Base-by-base conservation (phyloP, 1,140 invertebrate species). In the Dendroctonus valens region DNA sequence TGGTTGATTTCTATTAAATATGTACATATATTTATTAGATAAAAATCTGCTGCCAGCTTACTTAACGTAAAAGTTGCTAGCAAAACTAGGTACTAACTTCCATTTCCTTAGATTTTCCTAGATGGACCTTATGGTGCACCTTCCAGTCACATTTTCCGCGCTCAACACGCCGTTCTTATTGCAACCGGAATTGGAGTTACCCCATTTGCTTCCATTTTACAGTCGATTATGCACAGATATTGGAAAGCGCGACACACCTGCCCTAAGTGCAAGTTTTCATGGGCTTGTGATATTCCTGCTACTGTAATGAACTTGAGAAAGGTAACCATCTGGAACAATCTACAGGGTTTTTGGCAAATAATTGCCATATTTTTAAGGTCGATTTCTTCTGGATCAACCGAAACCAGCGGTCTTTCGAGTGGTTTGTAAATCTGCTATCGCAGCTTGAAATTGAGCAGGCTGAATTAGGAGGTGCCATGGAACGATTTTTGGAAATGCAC, bases 331-430 rank as follows among this genome's bases (percentile, higher is more conserved):
- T 44, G 12, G 42, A 42, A 15, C 40, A 11, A 9, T 8, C 7
- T 41, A 55, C 37, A 11, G 15, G 12, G 12, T n/a, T 12, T 52
- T n/a, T 15, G 26, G 9, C 50, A 52, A 52, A 52, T 26, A 52
- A 52, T 14, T 6, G 11, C 11, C 44, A 46, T 46, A 6, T 8
- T n/a, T 48, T 6, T 48, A 48, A 96, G 92, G 94, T 98, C 52
- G 95, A 98, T 78, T 98, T 99, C 81, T 96, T 96, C 80, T 99
- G 97, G 97, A 96, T 99, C 37, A 98, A 97, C 80, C 86, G 95
- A n/a, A 91, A 98, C 79, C 95, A 98, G 79, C 83, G 89, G 52
- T 94, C 94, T 2, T 98, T 98, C 80, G 96, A 98, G 80, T 99
- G 97, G 96, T 97, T 98, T 79, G 93, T 97, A 39, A 94, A 94